Evolutionary conservation across 1,140 invertebrate species (phyloP), one percentile per base, ranked within the genome.

Genomic region (Leptinotarsa undecemlineata): DNA sequence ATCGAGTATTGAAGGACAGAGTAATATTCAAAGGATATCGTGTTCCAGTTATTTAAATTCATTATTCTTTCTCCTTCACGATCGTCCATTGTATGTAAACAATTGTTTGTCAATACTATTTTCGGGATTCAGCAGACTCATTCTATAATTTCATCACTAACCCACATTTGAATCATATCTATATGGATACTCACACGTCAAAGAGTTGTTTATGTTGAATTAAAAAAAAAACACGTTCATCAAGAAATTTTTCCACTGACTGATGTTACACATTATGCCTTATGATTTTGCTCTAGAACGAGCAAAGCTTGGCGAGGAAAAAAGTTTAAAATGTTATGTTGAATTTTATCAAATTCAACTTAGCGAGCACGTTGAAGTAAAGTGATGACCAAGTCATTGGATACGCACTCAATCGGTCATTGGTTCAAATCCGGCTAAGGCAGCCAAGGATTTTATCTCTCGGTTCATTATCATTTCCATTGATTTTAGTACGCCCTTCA

Each of bases 21-120:
- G 51, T 57, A 4, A 57, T 57, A 57, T 57, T 57, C 5, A 15
- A 57, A 57, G 51, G 33, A 33, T 57, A 17, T 17, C 13, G 51
- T 57, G 51, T n/a, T n/a, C 51, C n/a, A 57, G n/a, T 57, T 57
- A 42, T 42, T 42, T 42, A 42, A 42, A 17, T 57, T 57, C 3
- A 14, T 15, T 15, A 57, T 15, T 19, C 13, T 57, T 57, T 57
- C 4, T 42, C 14, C 5, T 57, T 57, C n/a, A 57, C 17, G 15
- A 57, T n/a, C 6, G 51, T 57, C n/a, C 51, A 57, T 57, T 57
- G 51, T 57, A 57, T 57, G 51, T 57, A 57, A 57, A 57, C 51
- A 19, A 17, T 57, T 57, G 17, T 57, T 57, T 57, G 51, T 57
- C n/a, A 57, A 19, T 57, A 19, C n/a, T 57, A 19, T 57, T 57